These are phyloP conservation scores for Apteryx owenii DNA, from an alignment of 2,113 vertebrate species.

Conservation along the genomic window DNA sequence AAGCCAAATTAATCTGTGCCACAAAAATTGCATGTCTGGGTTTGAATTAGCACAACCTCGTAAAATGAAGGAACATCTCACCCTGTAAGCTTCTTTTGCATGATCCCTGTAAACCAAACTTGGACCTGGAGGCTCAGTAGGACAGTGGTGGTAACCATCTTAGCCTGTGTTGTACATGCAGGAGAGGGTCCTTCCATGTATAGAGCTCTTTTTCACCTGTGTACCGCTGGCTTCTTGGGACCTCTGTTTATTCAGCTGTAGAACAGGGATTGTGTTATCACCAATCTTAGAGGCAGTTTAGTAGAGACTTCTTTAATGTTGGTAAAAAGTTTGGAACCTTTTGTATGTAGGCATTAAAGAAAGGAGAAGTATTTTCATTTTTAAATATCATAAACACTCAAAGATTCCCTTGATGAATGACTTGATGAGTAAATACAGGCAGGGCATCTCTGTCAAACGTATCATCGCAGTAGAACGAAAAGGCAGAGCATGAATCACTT, in stretches of 20 bases:
- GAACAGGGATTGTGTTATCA: not conserved
- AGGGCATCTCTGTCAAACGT: conserved; percentile 31
- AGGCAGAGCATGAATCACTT: conserved; percentile 51
- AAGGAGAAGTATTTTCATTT: conserved; percentile 38
- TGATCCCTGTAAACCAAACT: not conserved
- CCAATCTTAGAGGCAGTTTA: conserved; percentile 2
- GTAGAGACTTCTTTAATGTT: not conserved
- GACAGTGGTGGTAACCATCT: not conserved
- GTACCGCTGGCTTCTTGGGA: not conserved
- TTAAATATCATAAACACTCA: not conserved
- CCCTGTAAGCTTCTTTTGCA: not conserved
- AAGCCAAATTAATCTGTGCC: conserved; percentile 13
- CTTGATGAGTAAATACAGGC: conserved; percentile 40
- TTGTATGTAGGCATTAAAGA: not conserved
- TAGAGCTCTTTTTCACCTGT: not conserved
- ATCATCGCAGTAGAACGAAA: conserved; percentile 10
- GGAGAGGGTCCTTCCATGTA: not conserved
- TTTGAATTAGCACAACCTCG: not conserved
- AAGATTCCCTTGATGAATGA: conserved; percentile 58
- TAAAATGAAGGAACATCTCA: conserved; percentile 9
- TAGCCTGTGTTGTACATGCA: not conserved
- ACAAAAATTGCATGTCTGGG: not conserved
- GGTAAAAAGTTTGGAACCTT: conserved; percentile 4
- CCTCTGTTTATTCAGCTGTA: conserved; percentile 52
- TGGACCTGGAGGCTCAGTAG: not conserved